Percentiles rank a stretch among this genome's conserved stretches.
These are phyloP conservation scores for Brachypteracias leptosomus DNA, from an alignment of 2,113 vertebrate species.

Conservation along the genomic window DNA sequence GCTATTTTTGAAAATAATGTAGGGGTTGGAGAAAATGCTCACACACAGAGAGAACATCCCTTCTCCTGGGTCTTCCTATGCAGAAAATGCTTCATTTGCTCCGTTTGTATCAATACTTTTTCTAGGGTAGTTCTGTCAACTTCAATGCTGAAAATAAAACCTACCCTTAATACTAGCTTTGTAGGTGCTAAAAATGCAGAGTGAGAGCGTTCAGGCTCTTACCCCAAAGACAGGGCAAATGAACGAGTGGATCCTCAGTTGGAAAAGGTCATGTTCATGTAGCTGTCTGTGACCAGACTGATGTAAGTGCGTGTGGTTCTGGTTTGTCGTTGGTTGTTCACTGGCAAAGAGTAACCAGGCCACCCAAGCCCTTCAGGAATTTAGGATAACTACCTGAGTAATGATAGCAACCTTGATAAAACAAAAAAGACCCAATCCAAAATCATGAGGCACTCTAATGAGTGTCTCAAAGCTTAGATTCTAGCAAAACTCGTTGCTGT, in stretches of 20 bases:
- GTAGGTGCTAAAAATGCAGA: neutral
- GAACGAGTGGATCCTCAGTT: neutral
- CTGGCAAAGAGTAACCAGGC: neutral
- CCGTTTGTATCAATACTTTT: neutral
- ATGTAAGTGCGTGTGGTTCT: fast-evolving
- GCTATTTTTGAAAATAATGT: neutral
- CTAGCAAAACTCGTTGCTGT: neutral
- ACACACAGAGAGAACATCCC: neutral
- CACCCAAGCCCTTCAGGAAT: neutral
- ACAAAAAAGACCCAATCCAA: neutral
- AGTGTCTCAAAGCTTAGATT: neutral
- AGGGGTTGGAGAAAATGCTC: neutral
- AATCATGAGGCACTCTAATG: neutral
- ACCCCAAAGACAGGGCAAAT: neutral
- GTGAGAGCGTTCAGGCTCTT: neutral
- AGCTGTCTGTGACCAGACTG: neutral
- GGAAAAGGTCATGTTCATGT: neutral
- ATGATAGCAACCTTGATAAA: neutral
- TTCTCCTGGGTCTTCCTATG: neutral
- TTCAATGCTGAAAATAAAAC: neutral
- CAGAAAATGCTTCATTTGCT: neutral
- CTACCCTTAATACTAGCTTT: neutral
- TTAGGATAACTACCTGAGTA: neutral
- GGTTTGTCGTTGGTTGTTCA: neutral
- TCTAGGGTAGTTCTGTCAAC: neutral